Base-by-base conservation (phyloP, 2,113 vertebrate species). In the Amphiprion percula region DNA sequence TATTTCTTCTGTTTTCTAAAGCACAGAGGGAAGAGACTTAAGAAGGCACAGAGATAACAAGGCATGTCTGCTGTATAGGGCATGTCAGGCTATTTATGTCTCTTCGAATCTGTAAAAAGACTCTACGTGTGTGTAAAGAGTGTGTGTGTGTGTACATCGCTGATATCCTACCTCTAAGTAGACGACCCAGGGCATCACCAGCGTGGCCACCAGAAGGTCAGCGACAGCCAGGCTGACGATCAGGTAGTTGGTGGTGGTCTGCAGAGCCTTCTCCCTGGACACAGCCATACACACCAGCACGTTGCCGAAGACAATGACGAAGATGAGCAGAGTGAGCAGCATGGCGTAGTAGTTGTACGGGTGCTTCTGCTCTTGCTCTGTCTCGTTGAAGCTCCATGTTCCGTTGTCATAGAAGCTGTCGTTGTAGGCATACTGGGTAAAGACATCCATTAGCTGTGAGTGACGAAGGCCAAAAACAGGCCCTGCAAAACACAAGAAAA, bases 211-310 rank as follows among this genome's bases (percentile, higher is more conserved):
- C 19, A 99, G 94, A 54, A 99, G 96, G 89, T 99, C 98, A 0
- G 98, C 98, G 33, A 99, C 98, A 0, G 98, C 98, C 54, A 99
- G 89, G 90, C 98, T 99, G 87, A 99, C 98, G 0, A 99, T 99
- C 95, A 99, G 92, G 95, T 99, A 99, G 93, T 99, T 99, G 85
- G 98, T 99, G 84, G 98, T 99, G 52, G 98, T 99, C 94, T 99
- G 98, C 74, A 99, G 95, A 28, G 98, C 96, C 77, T 98, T 97
- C 90, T 99, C 98, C 4, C 97, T 92, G 64, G 97, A 99, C 70
- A 99, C 98, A 0, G 98, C 98, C 85, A 99, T 99, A 89, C 98
- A 99, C 79, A 99, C 98, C 90, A 99, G 93, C 73, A 99, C 98
- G 0, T 99, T 99, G 91, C 98, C 98, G 0, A 99, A 99, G 87